phyloP scores from a whole-genome alignment of 2,113 vertebrate species.

The Odobenus rosmarus region DNA sequence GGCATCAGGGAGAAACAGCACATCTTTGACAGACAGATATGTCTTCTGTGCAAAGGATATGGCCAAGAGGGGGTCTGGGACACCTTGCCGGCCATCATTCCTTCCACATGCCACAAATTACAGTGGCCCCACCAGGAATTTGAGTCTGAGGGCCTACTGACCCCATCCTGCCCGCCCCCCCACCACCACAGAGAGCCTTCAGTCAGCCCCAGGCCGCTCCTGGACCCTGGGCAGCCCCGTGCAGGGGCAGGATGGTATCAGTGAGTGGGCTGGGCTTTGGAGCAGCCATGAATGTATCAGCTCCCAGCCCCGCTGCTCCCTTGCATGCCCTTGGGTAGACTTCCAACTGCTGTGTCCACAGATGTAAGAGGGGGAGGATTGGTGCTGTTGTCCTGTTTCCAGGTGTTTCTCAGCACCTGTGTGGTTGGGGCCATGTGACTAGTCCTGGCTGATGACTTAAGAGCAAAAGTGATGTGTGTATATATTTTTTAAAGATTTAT shows the following conservation, averaged over 20 bases:
- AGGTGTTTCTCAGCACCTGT: not conserved
- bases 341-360: not conserved
- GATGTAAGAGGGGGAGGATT: accelerated
- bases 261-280: not conserved
- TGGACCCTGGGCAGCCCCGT: too few species aligned
- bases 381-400: not conserved
- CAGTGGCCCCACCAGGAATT: not conserved
- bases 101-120: not conserved
- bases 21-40: not conserved
- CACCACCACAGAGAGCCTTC: not conserved
- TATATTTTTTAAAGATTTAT: not conserved
- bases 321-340: too few species aligned
- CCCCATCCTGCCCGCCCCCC: too few species aligned
- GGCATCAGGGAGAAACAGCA: not conserved
- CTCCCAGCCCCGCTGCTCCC: accelerated
- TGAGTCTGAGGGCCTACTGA: not conserved
- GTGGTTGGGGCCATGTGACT: not conserved
- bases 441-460: not conserved
- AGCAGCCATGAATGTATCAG: accelerated
- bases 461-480: not conserved
- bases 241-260: not conserved
- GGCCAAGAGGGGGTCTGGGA: not conserved
- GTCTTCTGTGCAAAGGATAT: not conserved
- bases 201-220: not conserved
- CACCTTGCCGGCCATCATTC: not conserved